A percentile compares a stretch with the other conserved stretches of the same genome.
These are phyloP conservation scores for Fratercula arctica DNA, from an alignment of 2,797 vertebrate genomes.

Conservation along the genomic window DNA sequence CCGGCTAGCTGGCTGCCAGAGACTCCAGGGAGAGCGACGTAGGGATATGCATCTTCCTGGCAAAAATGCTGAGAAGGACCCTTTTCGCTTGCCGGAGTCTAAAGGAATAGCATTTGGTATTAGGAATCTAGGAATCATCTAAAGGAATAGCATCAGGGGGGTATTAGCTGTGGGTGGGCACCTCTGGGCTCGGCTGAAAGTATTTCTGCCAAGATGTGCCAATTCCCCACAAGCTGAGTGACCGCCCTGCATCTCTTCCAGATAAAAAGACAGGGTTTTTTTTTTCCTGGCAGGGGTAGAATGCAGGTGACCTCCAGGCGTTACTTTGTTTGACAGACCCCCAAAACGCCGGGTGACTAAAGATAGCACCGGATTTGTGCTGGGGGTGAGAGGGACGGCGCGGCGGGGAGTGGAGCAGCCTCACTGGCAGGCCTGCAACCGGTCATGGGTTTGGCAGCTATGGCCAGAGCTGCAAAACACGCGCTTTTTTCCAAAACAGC, in stretches of 20 bases:
- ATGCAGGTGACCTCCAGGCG: background rate
- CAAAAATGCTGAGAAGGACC: background rate
- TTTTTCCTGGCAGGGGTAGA: background rate
- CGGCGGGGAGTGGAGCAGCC: accelerated
- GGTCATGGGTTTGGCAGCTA: background rate
- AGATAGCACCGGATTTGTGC: background rate
- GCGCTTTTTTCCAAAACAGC: background rate
- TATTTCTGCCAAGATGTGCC: background rate
- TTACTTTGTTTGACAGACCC: background rate
- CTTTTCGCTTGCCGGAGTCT: background rate
- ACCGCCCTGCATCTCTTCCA: background rate
- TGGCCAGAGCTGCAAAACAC: background rate
- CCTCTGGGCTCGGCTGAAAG: background rate
- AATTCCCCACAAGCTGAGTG: background rate
- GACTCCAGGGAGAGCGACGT: accelerated
- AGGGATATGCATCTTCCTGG: background rate
- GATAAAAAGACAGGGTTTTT: background rate
- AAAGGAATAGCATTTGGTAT: background rate
- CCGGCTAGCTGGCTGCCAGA: background rate
- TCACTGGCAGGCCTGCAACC: background rate
- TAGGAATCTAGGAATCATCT: too few relatives aligned
- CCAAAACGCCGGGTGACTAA: background rate
- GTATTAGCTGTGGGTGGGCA: background rate
- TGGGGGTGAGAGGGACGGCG: accelerated
- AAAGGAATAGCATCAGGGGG: background rate